Evolutionary conservation across 2,113 vertebrate species (phyloP).

Genomic region (Ahaetulla prasina): DNA sequence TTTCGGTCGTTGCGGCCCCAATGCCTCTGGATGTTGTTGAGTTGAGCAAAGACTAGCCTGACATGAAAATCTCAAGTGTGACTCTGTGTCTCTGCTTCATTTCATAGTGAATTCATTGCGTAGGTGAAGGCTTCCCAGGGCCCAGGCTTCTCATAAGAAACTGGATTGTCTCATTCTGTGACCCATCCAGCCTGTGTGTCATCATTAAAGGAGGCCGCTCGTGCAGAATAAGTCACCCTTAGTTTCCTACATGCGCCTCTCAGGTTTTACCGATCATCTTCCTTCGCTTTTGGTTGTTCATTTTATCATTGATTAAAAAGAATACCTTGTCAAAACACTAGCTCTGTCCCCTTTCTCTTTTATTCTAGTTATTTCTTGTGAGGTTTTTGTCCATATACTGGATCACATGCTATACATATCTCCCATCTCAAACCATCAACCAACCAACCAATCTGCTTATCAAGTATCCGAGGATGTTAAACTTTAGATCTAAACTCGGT

Average conservation of each 20-base stretch:
- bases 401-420: background rate
- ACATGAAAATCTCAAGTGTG: background rate
- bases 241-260: constrained; percentile 1
- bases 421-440: background rate
- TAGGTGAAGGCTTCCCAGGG: constrained; percentile 16
- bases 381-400: background rate
- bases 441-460: background rate
- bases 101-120: constrained; percentile 19
- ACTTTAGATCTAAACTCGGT: background rate
- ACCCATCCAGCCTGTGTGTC: constrained; percentile 1
- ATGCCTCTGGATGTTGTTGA: background rate
- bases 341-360: constrained; percentile 13
- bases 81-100: constrained; percentile 20
- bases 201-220: constrained; percentile 15
- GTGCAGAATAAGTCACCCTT: constrained; percentile 12
- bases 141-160: constrained; percentile 23
- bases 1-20: background rate
- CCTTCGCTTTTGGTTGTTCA: background rate
- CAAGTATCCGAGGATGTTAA: background rate
- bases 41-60: background rate
- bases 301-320: constrained; percentile 29
- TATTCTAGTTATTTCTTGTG: constrained; percentile 2
- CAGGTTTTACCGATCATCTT: background rate
- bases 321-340: constrained; percentile 17
- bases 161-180: constrained; percentile 24